Conservation (phyloP, 2,888 invertebrate species). For the Dexiosoma caninum region DNA sequence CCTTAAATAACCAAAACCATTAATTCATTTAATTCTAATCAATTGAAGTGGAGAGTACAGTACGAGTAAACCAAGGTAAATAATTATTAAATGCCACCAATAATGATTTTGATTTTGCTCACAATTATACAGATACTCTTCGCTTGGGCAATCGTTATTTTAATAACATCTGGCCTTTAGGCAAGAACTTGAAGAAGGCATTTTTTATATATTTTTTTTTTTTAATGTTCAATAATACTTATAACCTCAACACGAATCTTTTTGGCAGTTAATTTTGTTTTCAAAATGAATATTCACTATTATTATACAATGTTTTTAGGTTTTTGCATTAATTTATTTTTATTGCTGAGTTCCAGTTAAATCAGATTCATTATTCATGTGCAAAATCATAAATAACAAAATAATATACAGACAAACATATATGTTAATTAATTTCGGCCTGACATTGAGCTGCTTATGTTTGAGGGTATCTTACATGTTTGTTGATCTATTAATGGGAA, state of each 20-base stretch:
- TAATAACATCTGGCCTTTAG: too few relatives aligned
- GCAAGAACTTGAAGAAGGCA: too few relatives aligned
- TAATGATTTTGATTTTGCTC: too few relatives aligned
- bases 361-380: constrained; percentile 22
- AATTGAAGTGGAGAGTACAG: too few relatives aligned
- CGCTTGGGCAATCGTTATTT: neutral
- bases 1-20: too few relatives aligned
- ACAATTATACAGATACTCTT: too few relatives aligned
- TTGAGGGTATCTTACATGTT: neutral
- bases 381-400: constrained; percentile 13
- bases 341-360: neutral
- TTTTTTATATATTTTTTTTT: too few relatives aligned
- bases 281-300: constrained; percentile 9
- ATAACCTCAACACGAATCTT: neutral
- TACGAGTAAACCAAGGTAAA: too few relatives aligned
- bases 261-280: neutral
- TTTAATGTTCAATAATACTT: neutral
- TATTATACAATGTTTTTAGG: neutral
- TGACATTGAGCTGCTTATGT: constrained; percentile 16
- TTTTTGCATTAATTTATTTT: neutral
- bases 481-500: neutral
- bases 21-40: too few relatives aligned
- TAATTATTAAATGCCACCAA: too few relatives aligned
- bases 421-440: neutral
- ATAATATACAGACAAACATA: neutral